Base-by-base conservation (phyloP, 2,797 vertebrate species). In the Peromyscus attwateri region DNA sequence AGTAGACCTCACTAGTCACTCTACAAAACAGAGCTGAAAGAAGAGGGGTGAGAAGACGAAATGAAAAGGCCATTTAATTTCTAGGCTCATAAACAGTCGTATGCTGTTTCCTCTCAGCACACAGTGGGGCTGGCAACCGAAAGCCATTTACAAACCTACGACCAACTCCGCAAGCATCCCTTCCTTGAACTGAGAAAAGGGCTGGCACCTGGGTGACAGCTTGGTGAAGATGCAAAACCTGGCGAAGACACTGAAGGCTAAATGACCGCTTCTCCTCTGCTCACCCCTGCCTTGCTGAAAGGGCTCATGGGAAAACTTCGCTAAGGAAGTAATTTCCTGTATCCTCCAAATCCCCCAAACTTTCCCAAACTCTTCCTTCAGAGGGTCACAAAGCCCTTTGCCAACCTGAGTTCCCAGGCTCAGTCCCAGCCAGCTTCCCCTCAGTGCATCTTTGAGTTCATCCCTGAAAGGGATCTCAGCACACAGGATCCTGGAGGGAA, bases 81-180 rank as follows among this genome's bases (percentile, higher is more conserved):
- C 75, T 68, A 96, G 64, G 34, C 68, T 94, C 66, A 95, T 29
- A 92, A 40, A 87, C 21, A 94, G 40, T 62, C 60, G 92, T 93
- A 90, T 2, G 29, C 64, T 95, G 14, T 81, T 89, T 96, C 64
- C 89, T 97, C 81, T 71, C 43, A 96, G 57, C 40, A 94, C 34
- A 71, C 16, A 34, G 66, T 93, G 5, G 49, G 13, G 81, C 62
- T 92, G 37, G n/a, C 60, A 70, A 92, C 91, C 70, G 75, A 73
- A 94, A 95, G 75, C n/a, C 81, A 92, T n/a, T 88, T 89, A 57
- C 25, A 94, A 88, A 73, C 40, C 43, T 43, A 94, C 21, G n/a
- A 89, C 73, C 71, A 91, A 91, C 25, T 70, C 43, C 79, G 77
- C 64, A 84, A 3, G 12, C 4, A 89, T 31, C 29, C 40, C 11